Conservation (phyloP, 2,797 vertebrate genomes). For the Okamejei kenojei region DNA sequence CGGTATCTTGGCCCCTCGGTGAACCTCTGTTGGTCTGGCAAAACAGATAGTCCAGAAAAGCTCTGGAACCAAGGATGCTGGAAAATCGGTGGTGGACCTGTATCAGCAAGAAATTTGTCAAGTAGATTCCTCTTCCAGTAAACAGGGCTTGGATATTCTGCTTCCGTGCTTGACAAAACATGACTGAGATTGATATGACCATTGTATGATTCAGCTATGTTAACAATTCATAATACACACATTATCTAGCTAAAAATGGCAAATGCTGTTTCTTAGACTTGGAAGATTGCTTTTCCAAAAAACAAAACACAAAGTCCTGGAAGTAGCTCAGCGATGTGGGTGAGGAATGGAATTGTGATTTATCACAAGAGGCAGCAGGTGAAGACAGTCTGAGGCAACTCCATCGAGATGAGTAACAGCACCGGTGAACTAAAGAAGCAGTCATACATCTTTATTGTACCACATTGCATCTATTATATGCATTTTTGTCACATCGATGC, state of each 20-base stretch:
- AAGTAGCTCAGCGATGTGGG: not conserved
- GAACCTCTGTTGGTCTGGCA: too few species aligned
- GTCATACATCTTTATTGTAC: not conserved
- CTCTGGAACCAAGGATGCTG: too few species aligned
- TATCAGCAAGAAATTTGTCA: not conserved
- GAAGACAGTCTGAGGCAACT: not conserved
- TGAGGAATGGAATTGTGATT: not conserved
- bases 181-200: not conserved
- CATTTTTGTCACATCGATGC: too few species aligned
- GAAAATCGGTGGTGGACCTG: too few species aligned
- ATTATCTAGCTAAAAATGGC: not conserved
- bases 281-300: not conserved
- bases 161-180: not conserved
- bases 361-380: not conserved
- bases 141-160: not conserved
- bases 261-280: not conserved
- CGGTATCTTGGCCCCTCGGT: too few species aligned
- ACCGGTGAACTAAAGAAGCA: not conserved
- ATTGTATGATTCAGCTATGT: not conserved
- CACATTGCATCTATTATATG: not conserved
- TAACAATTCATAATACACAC: not conserved
- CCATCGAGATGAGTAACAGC: not conserved
- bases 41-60: too few species aligned
- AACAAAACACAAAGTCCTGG: not conserved
- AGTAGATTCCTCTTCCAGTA: not conserved